phyloP scores from a whole-genome alignment of 2,797 vertebrate genomes.

The Prunella strophiata region DNA sequence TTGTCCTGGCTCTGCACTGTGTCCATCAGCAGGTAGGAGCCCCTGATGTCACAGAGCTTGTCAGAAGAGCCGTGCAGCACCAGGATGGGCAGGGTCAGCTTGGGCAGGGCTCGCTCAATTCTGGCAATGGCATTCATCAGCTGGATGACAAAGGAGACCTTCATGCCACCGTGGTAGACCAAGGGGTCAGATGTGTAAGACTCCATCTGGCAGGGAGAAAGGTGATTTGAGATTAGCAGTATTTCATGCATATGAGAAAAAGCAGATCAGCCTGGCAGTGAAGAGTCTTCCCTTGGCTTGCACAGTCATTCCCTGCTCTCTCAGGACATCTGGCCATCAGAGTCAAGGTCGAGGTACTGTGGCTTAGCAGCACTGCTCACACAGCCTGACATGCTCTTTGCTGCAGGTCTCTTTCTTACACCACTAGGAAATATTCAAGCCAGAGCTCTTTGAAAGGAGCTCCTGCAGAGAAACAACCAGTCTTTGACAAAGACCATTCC shows the following conservation, averaged over 20 bases:
- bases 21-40: constrained; percentile 90
- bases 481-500: background rate
- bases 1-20: constrained; percentile 89
- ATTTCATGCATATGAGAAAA: background rate
- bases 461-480: background rate
- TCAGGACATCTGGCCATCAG: background rate
- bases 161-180: constrained; percentile 87
- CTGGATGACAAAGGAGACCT: constrained; percentile 90
- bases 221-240: background rate
- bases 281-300: background rate
- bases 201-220: constrained; percentile 81
- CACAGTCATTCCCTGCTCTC: background rate
- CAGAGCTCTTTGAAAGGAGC: background rate
- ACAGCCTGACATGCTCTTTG: background rate
- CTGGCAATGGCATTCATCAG: constrained; percentile 85
- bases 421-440: background rate
- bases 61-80: constrained; percentile 91
- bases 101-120: constrained; percentile 86
- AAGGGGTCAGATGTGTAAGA: constrained; percentile 86
- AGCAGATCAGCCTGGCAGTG: background rate
- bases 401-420: background rate
- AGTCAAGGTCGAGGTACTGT: background rate
- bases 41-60: constrained; percentile 91
- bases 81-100: constrained; percentile 88
- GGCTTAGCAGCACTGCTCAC: background rate